Conservation (phyloP, 2,888 invertebrate species). For the Agrochola lychnidis region DNA sequence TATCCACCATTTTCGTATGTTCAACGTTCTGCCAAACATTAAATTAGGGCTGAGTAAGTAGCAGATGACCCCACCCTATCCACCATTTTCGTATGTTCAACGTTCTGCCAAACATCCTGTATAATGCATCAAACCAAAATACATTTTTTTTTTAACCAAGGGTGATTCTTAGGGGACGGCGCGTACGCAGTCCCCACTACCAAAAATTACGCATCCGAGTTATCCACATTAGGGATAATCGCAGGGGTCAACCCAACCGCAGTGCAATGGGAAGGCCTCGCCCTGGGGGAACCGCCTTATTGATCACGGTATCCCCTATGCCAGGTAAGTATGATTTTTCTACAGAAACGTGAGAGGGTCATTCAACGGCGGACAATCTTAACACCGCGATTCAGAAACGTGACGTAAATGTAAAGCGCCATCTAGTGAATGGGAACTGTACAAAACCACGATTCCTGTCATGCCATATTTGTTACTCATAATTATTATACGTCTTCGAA, state of each 20-base stretch:
- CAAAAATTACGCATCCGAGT: conserved; percentile 11
- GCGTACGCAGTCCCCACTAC: conserved; percentile 14
- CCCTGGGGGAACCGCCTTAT: conserved; percentile 20
- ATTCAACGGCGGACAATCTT: background rate
- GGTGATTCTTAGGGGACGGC: conserved; percentile 6
- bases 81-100: too few relatives aligned
- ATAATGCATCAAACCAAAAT: too few relatives aligned
- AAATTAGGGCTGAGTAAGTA: too few relatives aligned
- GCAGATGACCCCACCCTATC: too few relatives aligned
- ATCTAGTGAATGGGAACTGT: background rate
- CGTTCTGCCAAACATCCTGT: too few relatives aligned
- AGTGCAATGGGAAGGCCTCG: conserved; percentile 18
- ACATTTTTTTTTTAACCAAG: background rate
- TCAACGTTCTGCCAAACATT: too few relatives aligned
- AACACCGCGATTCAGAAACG: conserved; percentile 6
- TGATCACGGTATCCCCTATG: conserved; percentile 25
- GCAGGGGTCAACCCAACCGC: conserved; percentile 18
- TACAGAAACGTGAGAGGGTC: background rate
- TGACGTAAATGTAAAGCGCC: conserved; percentile 1
- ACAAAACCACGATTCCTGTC: background rate
- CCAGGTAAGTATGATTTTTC: background rate
- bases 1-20: too few relatives aligned
- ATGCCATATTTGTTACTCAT: background rate
- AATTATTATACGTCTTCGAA: background rate
- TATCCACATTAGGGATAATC: conserved; percentile 11